Evolutionary conservation across 2,797 vertebrate species (phyloP), one percentile per base, ranked within the genome.

Genomic region (Falco rusticolus): DNA sequence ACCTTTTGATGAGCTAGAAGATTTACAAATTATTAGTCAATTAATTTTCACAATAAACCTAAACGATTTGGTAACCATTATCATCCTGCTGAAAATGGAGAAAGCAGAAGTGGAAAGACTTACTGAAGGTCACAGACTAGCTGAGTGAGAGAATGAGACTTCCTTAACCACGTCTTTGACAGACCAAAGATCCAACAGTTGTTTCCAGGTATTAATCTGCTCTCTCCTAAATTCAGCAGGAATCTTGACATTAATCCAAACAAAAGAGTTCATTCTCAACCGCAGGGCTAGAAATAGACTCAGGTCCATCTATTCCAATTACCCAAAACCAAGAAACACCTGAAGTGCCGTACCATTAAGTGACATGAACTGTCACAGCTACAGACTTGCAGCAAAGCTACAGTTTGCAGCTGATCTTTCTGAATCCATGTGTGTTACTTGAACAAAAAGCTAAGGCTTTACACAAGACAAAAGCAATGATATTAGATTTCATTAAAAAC

Each of bases 21-120:
- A 50, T 48, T 90, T 86, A 66, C 82, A 94, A 94, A 70, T 94
- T 86, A 78, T 90, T 88, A 93, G 51, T 25, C 22, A 63, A 92
- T 89, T 89, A 84, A 87, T 86, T 83, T 31, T 92, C 33, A 51
- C 47, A 84, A 84, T 74, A 77, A 93, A 87, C 29, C 48, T 72
- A 72, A 61, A 39, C 86, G 54, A 81, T 61, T 83, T 9, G 0
- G 50, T 84, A 93, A 86, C 33, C 25, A 84, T 89, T 87, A 72
- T 37, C 41, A 94, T 56, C 34, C 26, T 57, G 47, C 6, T 34
- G 59, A 47, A 91, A 88, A 79, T 7, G 12, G 45, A 88, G 34
- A 59, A 89, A 79, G 66, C 28, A 87, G 50, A 86, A 87, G 16
- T 37, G 26, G 34, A 76, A 96, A 33, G 69, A 82, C 79, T 86